These are phyloP conservation scores for Artibeus lituratus DNA, from an alignment of 2,797 vertebrate species.

Conservation along the genomic window DNA sequence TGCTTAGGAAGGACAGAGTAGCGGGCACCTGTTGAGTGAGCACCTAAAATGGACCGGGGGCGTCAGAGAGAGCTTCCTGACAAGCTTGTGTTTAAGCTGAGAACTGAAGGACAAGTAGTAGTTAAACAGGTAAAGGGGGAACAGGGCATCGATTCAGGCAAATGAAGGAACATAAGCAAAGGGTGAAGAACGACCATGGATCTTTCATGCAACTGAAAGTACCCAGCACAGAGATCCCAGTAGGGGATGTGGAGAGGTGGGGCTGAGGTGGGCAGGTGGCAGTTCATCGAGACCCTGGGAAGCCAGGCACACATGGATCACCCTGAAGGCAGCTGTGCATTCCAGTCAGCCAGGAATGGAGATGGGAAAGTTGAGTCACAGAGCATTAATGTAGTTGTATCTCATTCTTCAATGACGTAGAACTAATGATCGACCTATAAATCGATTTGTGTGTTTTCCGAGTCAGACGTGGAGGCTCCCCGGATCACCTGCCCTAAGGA, in stretches of 20 bases:
- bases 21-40: not conserved
- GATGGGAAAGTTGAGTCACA: not conserved
- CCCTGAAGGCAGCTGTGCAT: not conserved
- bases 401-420: not conserved
- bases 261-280: not conserved
- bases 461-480: conserved; percentile 90
- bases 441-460: conserved; percentile 56
- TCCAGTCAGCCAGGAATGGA: not conserved
- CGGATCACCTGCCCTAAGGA: conserved; percentile 90
- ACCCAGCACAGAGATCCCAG: not conserved
- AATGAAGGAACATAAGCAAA: not conserved
- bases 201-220: not conserved
- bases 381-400: not conserved
- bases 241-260: not conserved
- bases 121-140: not conserved
- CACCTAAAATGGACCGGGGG: not conserved
- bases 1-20: not conserved
- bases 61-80: not conserved
- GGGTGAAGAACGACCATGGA: not conserved
- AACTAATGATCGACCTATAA: not conserved
- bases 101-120: not conserved
- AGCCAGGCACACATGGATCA: not conserved
- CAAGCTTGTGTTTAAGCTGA: not conserved
- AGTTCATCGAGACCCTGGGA: not conserved
- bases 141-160: not conserved